Percentiles rank a stretch among this genome's conserved stretches.
These are phyloP conservation scores for Chironomus riparius DNA, from an alignment of 2,888 invertebrate species.

Conservation along the genomic window DNA sequence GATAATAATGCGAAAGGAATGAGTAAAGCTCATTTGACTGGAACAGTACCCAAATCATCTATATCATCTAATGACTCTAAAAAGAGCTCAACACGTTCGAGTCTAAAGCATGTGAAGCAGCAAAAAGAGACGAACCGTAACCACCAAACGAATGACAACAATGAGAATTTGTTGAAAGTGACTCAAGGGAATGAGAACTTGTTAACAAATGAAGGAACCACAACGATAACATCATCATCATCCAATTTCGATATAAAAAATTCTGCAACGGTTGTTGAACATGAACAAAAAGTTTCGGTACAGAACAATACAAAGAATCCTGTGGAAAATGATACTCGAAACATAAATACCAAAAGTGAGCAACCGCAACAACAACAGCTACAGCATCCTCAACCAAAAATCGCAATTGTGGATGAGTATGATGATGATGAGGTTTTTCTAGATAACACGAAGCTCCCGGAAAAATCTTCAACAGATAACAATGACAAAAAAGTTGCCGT, in stretches of 20 bases:
- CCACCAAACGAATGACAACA: neutral
- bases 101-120: neutral
- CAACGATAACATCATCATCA: neutral
- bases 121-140: neutral
- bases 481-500: neutral
- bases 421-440: conserved; percentile 22
- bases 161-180: neutral
- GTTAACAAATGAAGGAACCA: neutral
- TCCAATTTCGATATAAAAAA: neutral
- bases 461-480: neutral
- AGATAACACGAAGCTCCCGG: neutral
- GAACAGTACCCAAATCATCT: conserved; percentile 25
- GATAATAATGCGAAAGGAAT: neutral
- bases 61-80: conserved; percentile 21
- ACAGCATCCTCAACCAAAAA: neutral
- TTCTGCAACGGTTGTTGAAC: neutral
- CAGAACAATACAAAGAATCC: no score
- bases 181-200: neutral
- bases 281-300: neutral
- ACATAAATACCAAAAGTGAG: neutral
- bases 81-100: neutral
- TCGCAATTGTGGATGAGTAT: neutral
- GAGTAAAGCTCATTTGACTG: conserved; percentile 6
- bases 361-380: neutral
- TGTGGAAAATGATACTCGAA: neutral